phyloP scores from a whole-genome alignment of 2,888 invertebrate genomes.

The Caenorhabditis sulstoni region DNA sequence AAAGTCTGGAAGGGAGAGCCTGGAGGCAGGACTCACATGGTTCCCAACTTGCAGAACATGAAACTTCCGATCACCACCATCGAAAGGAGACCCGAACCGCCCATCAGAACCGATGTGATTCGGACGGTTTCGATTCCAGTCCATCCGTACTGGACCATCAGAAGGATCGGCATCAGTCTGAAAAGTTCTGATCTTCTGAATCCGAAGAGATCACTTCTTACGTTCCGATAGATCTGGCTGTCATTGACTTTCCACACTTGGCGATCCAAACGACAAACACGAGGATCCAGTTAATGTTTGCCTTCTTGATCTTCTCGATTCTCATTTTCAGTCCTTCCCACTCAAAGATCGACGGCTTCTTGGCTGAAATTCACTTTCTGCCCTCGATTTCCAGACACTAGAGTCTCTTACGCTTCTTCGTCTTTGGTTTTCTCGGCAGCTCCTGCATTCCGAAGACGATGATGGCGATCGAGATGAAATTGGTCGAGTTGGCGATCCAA shows the following conservation, averaged over 20 bases:
- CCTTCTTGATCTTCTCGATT: constrained; percentile 53
- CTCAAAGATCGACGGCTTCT: constrained; percentile 55
- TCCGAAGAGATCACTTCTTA: constrained; percentile 20
- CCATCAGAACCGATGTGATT: constrained; percentile 57
- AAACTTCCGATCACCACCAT: constrained; percentile 56
- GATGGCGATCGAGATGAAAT: constrained; percentile 69
- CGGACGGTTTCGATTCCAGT: constrained; percentile 56
- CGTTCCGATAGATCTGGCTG: constrained; percentile 57
- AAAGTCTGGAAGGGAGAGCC: neutral
- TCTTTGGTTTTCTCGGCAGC: constrained; percentile 52
- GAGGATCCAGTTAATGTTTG: constrained; percentile 56
- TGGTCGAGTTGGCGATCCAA: constrained; percentile 65
- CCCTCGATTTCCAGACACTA: no score
- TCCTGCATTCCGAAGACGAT: constrained; percentile 57
- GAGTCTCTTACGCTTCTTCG: constrained; percentile 34
- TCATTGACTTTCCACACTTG: constrained; percentile 58
- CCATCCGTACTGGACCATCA: constrained; percentile 62
- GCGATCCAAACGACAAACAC: constrained; percentile 56
- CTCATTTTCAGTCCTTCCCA: constrained; percentile 52
- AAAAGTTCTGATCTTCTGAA: neutral
- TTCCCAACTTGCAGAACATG: constrained; percentile 58
- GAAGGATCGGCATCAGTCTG: constrained; percentile 48
- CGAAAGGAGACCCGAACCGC: constrained; percentile 52
- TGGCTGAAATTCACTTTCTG: constrained; percentile 27
- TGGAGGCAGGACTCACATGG: constrained; percentile 18